Conservation (phyloP, 2,888 invertebrate genomes). For the Limnephilus lunatus region DNA sequence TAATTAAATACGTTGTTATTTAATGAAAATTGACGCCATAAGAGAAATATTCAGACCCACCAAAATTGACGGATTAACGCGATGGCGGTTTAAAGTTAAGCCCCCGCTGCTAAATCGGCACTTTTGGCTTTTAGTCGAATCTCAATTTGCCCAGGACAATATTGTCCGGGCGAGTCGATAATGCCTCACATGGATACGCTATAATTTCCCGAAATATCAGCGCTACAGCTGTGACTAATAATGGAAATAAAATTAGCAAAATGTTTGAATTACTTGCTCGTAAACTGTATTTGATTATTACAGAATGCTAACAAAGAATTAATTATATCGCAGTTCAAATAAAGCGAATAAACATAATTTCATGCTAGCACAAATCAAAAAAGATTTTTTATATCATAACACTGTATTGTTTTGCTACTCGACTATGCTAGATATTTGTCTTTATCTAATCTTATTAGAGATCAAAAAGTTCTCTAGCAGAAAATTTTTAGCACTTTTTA, state of each 20-base stretch:
- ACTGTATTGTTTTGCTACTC: not conserved
- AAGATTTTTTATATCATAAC: not conserved
- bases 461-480: not conserved
- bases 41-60: not conserved
- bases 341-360: not conserved
- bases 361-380: not conserved
- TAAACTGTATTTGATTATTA: slow-evolving; percentile 7
- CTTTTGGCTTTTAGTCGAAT: slow-evolving; percentile 11
- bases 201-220: not conserved
- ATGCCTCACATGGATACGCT: not conserved
- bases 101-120: not conserved
- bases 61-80: slow-evolving; percentile 30
- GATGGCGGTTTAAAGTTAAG: slow-evolving; percentile 14
- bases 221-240: slow-evolving; percentile 8
- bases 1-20: not conserved
- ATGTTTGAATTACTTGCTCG: not conserved
- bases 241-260: slow-evolving; percentile 29
- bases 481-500: not conserved
- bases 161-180: slow-evolving; percentile 21
- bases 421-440: not conserved
- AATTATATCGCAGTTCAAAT: not conserved
- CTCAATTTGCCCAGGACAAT: slow-evolving; percentile 27
- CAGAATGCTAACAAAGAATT: not conserved
- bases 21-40: not conserved
- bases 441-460: not conserved